Evolutionary conservation across 2,888 invertebrate genomes (phyloP).

Genomic region (Leptothorax acervorum): DNA sequence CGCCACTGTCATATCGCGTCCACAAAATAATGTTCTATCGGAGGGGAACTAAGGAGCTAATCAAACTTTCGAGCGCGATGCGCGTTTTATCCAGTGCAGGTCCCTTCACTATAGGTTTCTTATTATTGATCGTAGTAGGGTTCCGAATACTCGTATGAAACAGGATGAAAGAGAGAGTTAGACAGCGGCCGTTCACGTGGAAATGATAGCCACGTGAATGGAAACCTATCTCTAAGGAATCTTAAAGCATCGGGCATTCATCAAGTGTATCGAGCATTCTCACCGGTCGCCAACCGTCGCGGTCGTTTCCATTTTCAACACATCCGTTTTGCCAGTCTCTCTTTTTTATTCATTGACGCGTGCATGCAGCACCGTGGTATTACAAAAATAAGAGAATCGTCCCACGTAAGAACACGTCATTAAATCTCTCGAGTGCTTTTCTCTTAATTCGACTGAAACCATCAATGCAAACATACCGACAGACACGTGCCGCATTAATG

Average conservation of each 20-base stretch:
- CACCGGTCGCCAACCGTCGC: slow-evolving; percentile 23
- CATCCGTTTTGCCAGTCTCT: slow-evolving; percentile 10
- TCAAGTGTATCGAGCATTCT: slow-evolving; percentile 57
- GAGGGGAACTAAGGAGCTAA: slow-evolving; percentile 59
- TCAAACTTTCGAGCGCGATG: slow-evolving; percentile 73
- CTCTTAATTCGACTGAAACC: background rate
- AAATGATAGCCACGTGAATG: slow-evolving; percentile 64
- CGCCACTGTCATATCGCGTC: slow-evolving; percentile 11
- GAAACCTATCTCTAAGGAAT: slow-evolving; percentile 57
- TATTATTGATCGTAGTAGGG: slow-evolving; percentile 62
- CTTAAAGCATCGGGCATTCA: slow-evolving; percentile 62
- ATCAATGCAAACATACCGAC: background rate
- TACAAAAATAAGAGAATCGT: slow-evolving; percentile 7
- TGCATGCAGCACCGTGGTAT: background rate
- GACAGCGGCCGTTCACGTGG: slow-evolving; percentile 53
- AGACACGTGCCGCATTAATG: background rate
- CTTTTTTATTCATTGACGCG: background rate
- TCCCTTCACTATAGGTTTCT: slow-evolving; percentile 60
- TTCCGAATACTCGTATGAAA: slow-evolving; percentile 25
- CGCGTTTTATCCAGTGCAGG: slow-evolving; percentile 49
- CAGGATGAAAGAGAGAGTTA: slow-evolving; percentile 7
- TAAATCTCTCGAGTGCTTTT: slow-evolving; percentile 2
- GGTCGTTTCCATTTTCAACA: slow-evolving; percentile 24
- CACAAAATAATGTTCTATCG: slow-evolving; percentile 19
- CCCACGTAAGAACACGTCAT: slow-evolving; percentile 4